Conservation (phyloP, 2,113 vertebrate genomes). For the Scomber colias region DNA sequence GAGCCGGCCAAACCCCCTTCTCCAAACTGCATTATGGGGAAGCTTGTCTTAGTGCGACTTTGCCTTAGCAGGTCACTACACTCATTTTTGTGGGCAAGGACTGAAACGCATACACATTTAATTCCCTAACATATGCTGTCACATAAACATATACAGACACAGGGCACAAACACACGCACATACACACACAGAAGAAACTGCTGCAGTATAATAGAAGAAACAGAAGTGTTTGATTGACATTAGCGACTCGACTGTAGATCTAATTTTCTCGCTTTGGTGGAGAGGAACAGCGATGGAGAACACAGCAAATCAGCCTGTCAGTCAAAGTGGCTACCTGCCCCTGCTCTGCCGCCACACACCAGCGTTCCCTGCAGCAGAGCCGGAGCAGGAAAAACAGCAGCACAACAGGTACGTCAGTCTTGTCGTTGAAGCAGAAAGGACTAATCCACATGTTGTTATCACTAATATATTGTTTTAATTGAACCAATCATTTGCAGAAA, state of each 20-base stretch:
- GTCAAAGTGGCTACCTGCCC: conserved; percentile 68
- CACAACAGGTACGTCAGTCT: conserved; percentile 54
- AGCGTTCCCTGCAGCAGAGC: conserved; percentile 12
- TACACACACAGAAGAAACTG: conserved; percentile 25
- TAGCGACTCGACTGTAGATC: conserved; percentile 69
- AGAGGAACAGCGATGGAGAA: conserved; percentile 75
- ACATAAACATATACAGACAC: conserved; percentile 42
- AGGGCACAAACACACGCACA: conserved; percentile 15
- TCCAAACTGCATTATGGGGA: conserved; percentile 42
- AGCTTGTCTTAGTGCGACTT: conserved; percentile 45
- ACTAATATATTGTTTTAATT: conserved; percentile 43
- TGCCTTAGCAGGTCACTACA: conserved; percentile 58
- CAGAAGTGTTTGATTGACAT: conserved; percentile 74
- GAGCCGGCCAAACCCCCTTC: conserved; percentile 35
- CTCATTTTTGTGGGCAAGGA: conserved; percentile 32
- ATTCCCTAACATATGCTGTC: conserved; percentile 37
- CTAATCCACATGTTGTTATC: conserved; percentile 45
- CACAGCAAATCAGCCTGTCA: conserved; percentile 74
- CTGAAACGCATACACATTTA: conserved; percentile 19
- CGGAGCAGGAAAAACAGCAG: conserved; percentile 15
- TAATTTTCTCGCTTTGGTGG: conserved; percentile 74
- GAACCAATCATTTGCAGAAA: conserved; percentile 32
- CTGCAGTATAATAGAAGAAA: conserved; percentile 40
- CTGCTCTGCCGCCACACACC: conserved; percentile 5
- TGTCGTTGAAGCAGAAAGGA: conserved; percentile 58